These are phyloP conservation scores for Anodontia alba DNA, from an alignment of 2,888 invertebrate species.

Conservation along the genomic window DNA sequence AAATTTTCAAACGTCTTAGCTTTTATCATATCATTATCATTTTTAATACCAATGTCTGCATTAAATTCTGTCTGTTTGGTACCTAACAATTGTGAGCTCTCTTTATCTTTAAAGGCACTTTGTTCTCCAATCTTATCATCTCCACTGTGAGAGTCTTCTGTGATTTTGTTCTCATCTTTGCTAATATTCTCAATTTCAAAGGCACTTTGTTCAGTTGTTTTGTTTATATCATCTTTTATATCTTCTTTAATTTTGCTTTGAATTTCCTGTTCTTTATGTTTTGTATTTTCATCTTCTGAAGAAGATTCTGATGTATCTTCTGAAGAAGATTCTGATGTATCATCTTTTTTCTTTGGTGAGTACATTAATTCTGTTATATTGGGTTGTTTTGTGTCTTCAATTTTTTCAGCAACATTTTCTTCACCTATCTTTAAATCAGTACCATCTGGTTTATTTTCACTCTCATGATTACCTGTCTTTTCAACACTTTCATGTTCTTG, in stretches of 20 bases:
- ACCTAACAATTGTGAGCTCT: neutral
- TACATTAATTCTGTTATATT: conserved; percentile 51
- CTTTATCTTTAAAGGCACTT: neutral
- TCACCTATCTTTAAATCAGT: conserved; percentile 12
- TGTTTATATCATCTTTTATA: neutral
- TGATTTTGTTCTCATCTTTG: neutral
- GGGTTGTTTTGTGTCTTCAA: conserved; percentile 26
- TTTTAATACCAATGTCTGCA: neutral
- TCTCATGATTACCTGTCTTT: conserved; percentile 8
- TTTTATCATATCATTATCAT: neutral
- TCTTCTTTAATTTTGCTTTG: neutral
- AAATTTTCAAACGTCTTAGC: conserved; percentile 37
- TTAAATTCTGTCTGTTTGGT: neutral
- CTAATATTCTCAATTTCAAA: neutral
- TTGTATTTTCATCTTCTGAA: conserved; percentile 12
- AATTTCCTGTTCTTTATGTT: conserved; percentile 8
- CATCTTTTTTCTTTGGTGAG: conserved; percentile 47
- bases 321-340: conserved; percentile 46
- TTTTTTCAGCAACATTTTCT: neutral
- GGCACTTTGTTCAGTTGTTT: neutral
- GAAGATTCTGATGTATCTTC: conserved; percentile 46
- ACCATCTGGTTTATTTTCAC: conserved; percentile 5
- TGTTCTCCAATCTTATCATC: neutral
- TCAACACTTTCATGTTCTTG: conserved; percentile 33
- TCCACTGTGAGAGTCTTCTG: neutral